Percentiles rank a stretch among this genome's conserved stretches.
Evolutionary conservation across 1,140 invertebrate species (phyloP).

Genomic region (Trachymyrmex cornetzi): DNA sequence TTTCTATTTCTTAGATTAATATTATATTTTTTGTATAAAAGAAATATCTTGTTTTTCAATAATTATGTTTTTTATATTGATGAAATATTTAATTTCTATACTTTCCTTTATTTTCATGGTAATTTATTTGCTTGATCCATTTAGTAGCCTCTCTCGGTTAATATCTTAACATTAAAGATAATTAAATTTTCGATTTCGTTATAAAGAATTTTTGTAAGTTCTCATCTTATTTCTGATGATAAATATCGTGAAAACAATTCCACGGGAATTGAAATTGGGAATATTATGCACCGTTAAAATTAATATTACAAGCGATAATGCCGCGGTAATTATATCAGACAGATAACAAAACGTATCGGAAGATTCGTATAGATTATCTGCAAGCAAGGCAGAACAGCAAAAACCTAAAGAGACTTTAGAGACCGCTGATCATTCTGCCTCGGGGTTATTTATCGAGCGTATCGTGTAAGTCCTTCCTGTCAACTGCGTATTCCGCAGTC

Average conservation of each 20-base stretch:
- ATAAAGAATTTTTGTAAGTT: neutral
- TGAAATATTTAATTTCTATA: no score
- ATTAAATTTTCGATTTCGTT: neutral
- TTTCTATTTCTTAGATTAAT: no score
- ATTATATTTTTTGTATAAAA: no score
- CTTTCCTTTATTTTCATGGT: no score
- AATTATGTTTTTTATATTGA: no score
- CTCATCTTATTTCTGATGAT: neutral
- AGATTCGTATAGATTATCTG: constrained; percentile 7
- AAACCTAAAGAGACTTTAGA: constrained; percentile 13
- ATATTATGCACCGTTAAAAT: neutral
- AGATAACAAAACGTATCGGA: constrained; percentile 2
- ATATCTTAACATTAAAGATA: neutral
- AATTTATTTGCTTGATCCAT: no score
- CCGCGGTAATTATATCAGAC: constrained; percentile 30
- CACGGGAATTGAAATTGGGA: neutral
- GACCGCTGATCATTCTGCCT: constrained; percentile 1
- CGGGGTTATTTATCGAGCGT: constrained; percentile 15
- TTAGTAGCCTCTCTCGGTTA: neutral
- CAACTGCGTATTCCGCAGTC: neutral
- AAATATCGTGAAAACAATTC: neutral
- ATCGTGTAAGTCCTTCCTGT: constrained; percentile 31
- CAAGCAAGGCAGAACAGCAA: neutral
- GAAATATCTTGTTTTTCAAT: no score
- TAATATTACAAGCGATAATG: neutral